A percentile compares a stretch with the other conserved stretches of the same genome.
These are phyloP conservation scores for Meloidogyne floridensis DNA, from an alignment of 1,140 invertebrate genomes.

Conservation along the genomic window DNA sequence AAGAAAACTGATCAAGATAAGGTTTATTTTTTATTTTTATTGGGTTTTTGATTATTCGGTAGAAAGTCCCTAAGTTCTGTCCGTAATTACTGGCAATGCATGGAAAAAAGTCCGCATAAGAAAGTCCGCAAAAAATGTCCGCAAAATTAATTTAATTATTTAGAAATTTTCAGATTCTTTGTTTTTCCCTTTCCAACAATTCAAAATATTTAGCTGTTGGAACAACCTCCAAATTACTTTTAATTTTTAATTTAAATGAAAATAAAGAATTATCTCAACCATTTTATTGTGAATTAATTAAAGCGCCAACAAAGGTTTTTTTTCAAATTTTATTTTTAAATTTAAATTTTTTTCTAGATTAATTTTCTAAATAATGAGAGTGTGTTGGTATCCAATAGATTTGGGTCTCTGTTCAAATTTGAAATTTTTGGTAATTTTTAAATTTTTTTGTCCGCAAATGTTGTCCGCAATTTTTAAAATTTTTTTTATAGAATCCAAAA, in stretches of 20 bases:
- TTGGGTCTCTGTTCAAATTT: neutral
- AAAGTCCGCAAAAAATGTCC: too few species aligned
- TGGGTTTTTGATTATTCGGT: too few species aligned
- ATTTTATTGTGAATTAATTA: neutral
- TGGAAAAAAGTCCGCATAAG: too few species aligned
- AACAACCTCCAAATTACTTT: neutral
- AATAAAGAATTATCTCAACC: neutral
- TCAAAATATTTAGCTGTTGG: neutral
- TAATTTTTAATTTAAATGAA: neutral
- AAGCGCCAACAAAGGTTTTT: conserved; percentile 5
- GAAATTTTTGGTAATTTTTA: neutral
- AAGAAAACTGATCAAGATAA: too few species aligned
- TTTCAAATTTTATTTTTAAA: neutral
- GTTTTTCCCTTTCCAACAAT: neutral
- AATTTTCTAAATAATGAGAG: neutral
- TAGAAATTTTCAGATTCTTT: neutral
- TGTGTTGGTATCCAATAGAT: neutral
- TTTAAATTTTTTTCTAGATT: neutral
- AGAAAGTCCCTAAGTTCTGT: too few species aligned
- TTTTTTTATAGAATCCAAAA: neutral
- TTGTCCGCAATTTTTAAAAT: too few species aligned
- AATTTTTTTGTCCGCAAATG: too few species aligned
- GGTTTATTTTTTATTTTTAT: too few species aligned
- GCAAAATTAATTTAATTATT: too few species aligned
- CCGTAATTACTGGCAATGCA: too few species aligned